Evolutionary conservation across 2,113 vertebrate species (phyloP), one percentile per base, ranked within the genome.

Genomic region (Lepus timidus): DNA sequence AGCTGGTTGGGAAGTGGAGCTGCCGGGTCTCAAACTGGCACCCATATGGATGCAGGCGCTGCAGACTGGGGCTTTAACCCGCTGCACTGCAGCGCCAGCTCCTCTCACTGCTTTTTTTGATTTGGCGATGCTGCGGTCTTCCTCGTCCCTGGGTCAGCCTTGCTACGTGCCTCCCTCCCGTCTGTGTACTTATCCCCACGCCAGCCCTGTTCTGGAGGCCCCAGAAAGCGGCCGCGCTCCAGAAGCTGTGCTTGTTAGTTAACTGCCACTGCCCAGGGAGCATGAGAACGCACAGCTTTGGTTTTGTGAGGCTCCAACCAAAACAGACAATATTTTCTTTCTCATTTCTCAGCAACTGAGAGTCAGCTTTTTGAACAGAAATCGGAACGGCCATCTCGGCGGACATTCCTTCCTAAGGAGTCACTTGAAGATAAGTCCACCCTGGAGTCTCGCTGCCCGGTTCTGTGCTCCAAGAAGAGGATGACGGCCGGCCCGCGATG

Each of bases 281-380:
- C 95, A 88, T 4, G 86, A 96, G 94, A 91, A 96, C 3, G 88
- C 91, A 86, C 58, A 44, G 7, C 73, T 36, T 76, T 36, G 33
- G 44, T 49, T 91, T 79, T 80, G 64, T 88, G 84, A 74, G 76
- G 78, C 88, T 78, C 90, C 95, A 96, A 96, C 27, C 91, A 61
- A 95, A 97, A 98, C 89, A 97, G 67, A 36, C 23, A 36, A 76
- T 94, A 91, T 83, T 96, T 91, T 96, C 96, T 89, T 96, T 96
- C 93, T 94, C 68, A 94, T 95, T 96, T 97, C 94, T 96, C 84
- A 93, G 92, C 93, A 96, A 85, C 81, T 67, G 31, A 87, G 90
- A 88, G 80, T 93, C 78, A 67, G 86, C 68, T 92, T 94, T 97
- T 93, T 81, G 86, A 93, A 84, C 87, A 95, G 94, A 96, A 94